A percentile compares a stretch with the other conserved stretches of the same genome.
phyloP scores from a whole-genome alignment of 2,797 vertebrate genomes.

The Pampus argenteus region DNA sequence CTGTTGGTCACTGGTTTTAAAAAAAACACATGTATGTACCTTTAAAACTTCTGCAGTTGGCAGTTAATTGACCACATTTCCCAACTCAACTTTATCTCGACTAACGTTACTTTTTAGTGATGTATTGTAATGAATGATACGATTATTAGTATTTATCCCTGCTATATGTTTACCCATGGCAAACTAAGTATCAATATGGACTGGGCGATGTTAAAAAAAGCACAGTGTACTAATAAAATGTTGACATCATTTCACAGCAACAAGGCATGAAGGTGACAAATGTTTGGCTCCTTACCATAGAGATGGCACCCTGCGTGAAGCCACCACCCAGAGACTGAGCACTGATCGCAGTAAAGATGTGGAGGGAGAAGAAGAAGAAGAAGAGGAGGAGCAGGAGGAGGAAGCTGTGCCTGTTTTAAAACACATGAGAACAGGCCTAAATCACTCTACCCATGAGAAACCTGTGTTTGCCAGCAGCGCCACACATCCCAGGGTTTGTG shows the following conservation, averaged over 20 bases:
- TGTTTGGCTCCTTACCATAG: slow-evolving; percentile 84
- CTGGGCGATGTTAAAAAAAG: too few relatives aligned
- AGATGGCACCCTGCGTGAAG: slow-evolving; percentile 80
- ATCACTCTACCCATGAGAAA: slow-evolving; percentile 83
- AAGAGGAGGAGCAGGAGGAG: slow-evolving; percentile 64
- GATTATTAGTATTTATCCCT: background rate
- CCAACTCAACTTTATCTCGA: too few relatives aligned
- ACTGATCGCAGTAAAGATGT: slow-evolving; percentile 31
- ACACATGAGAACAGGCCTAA: slow-evolving; percentile 68
- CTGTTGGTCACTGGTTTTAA: background rate
- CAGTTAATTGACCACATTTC: too few relatives aligned
- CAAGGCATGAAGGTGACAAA: slow-evolving; percentile 68
- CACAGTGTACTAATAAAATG: background rate
- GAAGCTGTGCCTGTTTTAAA: slow-evolving; percentile 80
- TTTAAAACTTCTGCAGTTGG: background rate
- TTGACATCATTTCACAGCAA: slow-evolving; percentile 53
- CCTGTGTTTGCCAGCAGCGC: slow-evolving; percentile 87
- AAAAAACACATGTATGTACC: background rate
- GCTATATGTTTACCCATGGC: background rate
- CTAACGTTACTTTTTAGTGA: background rate
- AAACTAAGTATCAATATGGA: background rate
- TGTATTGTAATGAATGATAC: background rate
- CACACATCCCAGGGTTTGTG: slow-evolving; percentile 69
- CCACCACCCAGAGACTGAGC: slow-evolving; percentile 81
- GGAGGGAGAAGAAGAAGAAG: slow-evolving; percentile 31